phyloP scores from a whole-genome alignment of 2,888 invertebrate species.

The Thymelicus lineola region DNA sequence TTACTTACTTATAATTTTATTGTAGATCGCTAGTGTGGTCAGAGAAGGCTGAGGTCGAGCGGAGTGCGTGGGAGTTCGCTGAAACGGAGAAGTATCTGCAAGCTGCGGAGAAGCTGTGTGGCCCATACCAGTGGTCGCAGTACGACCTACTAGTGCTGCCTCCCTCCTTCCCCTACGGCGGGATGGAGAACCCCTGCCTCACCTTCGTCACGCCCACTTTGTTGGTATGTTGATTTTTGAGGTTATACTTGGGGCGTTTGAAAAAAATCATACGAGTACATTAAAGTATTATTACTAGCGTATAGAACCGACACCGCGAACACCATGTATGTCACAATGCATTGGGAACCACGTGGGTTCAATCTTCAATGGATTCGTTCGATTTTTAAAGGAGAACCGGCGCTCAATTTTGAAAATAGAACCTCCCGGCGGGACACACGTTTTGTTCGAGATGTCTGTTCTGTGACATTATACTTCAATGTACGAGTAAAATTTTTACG shows the following conservation, averaged over 20 bases:
- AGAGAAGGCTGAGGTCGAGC: conserved; percentile 93
- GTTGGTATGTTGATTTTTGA: conserved; percentile 84
- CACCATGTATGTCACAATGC: too few species aligned
- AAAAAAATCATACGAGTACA: too few species aligned
- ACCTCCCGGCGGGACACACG: too few species aligned
- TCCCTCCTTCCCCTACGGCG: conserved; percentile 97
- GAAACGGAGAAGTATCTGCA: conserved; percentile 93
- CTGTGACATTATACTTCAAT: too few species aligned
- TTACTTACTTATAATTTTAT: neutral
- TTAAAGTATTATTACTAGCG: too few species aligned
- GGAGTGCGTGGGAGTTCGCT: conserved; percentile 94
- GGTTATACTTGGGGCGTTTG: neutral
- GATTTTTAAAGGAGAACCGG: too few species aligned
- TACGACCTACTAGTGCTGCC: conserved; percentile 96
- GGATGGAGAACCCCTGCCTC: conserved; percentile 99
- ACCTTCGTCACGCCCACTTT: conserved; percentile 98
- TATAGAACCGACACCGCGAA: too few species aligned
- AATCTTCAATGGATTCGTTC: too few species aligned
- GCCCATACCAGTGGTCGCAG: conserved; percentile 95
- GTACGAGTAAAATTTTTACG: too few species aligned
- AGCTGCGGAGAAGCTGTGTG: conserved; percentile 93
- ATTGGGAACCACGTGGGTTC: too few species aligned
- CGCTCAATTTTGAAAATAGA: too few species aligned
- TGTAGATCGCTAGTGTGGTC: conserved; percentile 93
- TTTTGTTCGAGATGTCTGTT: too few species aligned